A percentile compares a stretch with the other conserved stretches of the same genome.
These are phyloP conservation scores for Pomatorhinus ruficollis DNA, from an alignment of 2,113 vertebrate genomes.

Conservation along the genomic window DNA sequence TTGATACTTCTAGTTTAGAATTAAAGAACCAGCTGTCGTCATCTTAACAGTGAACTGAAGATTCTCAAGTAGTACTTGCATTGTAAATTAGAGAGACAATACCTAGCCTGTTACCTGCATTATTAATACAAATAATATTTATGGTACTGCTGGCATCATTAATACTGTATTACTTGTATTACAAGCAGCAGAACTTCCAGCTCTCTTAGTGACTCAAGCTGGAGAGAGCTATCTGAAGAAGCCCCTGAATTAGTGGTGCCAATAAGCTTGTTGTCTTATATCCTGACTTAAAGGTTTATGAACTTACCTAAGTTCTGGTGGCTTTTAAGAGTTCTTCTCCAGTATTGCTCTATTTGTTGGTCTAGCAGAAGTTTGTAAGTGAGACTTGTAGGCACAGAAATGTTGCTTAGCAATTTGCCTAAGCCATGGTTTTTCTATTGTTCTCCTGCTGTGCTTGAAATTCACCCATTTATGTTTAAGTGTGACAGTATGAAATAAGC, in stretches of 20 bases:
- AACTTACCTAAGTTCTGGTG: background rate
- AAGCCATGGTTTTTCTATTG: background rate
- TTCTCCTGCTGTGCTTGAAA: constrained; percentile 23
- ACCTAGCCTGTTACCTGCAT: background rate
- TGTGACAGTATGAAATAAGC: background rate
- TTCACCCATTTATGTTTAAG: background rate
- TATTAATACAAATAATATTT: background rate
- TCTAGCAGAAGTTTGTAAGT: background rate
- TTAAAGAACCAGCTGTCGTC: background rate
- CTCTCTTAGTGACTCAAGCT: background rate
- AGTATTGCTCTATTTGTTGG: background rate
- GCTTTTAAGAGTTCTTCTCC: background rate
- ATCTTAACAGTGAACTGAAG: background rate
- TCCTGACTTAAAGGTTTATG: background rate
- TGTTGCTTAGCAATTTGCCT: constrained; percentile 8
- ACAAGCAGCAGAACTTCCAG: background rate
- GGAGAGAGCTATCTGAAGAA: background rate
- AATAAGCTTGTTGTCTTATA: background rate
- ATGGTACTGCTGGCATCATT: background rate
- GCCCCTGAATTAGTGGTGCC: background rate
- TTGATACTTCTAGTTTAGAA: background rate
- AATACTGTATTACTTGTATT: background rate
- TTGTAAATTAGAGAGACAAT: background rate
- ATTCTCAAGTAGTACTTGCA: background rate
- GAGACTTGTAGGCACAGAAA: background rate